A percentile compares a stretch with the other conserved stretches of the same genome.
Conservation (phyloP, 2,888 invertebrate genomes). For the Leptopilina syphax region DNA sequence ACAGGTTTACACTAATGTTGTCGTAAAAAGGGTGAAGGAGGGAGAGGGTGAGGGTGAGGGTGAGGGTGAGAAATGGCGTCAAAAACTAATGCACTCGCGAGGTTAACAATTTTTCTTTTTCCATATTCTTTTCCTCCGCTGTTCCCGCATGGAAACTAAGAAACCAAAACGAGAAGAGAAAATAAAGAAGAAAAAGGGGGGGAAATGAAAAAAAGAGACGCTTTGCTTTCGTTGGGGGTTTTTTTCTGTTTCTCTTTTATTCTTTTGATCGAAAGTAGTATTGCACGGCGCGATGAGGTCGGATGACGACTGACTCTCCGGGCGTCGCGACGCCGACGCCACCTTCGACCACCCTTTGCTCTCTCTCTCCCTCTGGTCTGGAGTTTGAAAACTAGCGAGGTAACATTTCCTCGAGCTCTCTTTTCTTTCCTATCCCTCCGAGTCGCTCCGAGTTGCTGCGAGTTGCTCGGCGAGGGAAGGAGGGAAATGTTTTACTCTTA, state of each 20-base stretch:
- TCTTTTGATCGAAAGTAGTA: slow-evolving; percentile 50
- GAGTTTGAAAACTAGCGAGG: slow-evolving; percentile 57
- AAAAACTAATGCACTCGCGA: too few relatives aligned
- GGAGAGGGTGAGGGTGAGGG: too few relatives aligned
- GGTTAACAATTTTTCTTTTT: too few relatives aligned
- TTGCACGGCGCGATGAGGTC: slow-evolving; percentile 73
- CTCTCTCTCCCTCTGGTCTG: slow-evolving; percentile 46
- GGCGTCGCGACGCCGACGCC: slow-evolving; percentile 76
- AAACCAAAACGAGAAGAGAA: background rate
- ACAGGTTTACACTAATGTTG: too few relatives aligned
- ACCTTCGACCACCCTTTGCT: slow-evolving; percentile 63
- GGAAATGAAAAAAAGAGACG: background rate
- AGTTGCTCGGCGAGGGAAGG: too few relatives aligned
- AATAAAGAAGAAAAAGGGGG: background rate
- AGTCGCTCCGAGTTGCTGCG: too few relatives aligned
- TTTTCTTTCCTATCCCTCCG: too few relatives aligned
- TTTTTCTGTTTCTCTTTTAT: background rate
- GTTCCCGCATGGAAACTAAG: too few relatives aligned
- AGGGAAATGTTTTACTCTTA: slow-evolving; percentile 50
- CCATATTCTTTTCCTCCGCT: too few relatives aligned
- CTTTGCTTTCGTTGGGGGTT: background rate
- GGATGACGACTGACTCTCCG: slow-evolving; percentile 74
- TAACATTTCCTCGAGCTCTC: slow-evolving; percentile 47
- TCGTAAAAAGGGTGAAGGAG: too few relatives aligned
- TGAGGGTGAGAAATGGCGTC: too few relatives aligned